Conservation (phyloP, 2,797 vertebrate genomes). For the Notamacropus eugenii region DNA sequence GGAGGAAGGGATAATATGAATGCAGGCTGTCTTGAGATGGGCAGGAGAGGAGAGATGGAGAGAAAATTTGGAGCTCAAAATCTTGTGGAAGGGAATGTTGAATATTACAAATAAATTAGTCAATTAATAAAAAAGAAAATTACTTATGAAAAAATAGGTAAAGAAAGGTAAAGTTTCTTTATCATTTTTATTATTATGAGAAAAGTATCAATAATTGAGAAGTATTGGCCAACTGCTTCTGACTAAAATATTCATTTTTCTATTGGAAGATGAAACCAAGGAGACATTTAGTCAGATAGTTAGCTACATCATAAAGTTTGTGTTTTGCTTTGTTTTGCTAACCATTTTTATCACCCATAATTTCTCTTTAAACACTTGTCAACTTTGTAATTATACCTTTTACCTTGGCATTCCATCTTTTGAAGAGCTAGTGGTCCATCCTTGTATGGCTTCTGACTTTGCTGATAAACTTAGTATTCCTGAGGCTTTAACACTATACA, state of each 20-base stretch:
- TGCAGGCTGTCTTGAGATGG: too few relatives aligned
- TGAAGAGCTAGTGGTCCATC: constrained; percentile 26
- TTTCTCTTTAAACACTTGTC: constrained; percentile 55
- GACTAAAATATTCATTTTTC: neutral
- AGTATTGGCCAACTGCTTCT: neutral
- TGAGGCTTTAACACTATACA: neutral
- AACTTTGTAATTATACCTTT: constrained; percentile 44
- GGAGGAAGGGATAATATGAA: too few relatives aligned
- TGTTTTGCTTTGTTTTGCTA: constrained; percentile 15
- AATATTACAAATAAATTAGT: too few relatives aligned
- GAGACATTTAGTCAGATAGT: constrained; percentile 53
- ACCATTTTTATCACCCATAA: constrained; percentile 60
- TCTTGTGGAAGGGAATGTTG: too few relatives aligned
- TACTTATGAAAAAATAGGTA: neutral
- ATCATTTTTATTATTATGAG: neutral
- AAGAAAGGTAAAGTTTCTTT: neutral
- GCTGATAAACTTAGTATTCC: constrained; percentile 18
- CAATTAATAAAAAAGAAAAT: too few relatives aligned
- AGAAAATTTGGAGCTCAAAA: too few relatives aligned
- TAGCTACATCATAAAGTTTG: constrained; percentile 56
- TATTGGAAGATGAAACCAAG: constrained; percentile 9
- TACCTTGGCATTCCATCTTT: neutral
- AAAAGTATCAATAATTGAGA: neutral
- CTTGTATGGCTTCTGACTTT: constrained; percentile 55
- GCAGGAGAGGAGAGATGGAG: too few relatives aligned